Percentiles rank a stretch among this genome's conserved stretches.
Conservation (phyloP, 2,797 vertebrate genomes). For the Enteromius unitaeniatus region DNA sequence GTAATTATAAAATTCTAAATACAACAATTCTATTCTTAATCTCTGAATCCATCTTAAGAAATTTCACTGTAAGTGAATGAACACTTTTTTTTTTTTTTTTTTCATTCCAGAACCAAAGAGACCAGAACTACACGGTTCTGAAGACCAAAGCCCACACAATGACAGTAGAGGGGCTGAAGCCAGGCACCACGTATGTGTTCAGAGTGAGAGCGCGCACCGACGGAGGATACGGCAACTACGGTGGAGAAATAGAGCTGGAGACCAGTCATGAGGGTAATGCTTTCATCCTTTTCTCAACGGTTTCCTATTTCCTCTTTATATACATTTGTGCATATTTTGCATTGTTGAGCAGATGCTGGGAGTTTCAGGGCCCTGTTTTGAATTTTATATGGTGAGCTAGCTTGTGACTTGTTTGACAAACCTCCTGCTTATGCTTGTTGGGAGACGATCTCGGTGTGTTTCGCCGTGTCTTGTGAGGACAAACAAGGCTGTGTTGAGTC, state of each 20-base stretch:
- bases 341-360: constrained; percentile 43
- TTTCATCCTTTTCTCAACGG: background rate
- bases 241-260: constrained; percentile 85
- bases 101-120: constrained; percentile 80
- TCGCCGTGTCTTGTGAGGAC: constrained; percentile 40
- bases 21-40: no score
- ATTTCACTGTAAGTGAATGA: background rate
- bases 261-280: constrained; percentile 83
- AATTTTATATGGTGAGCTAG: constrained; percentile 47
- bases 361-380: constrained; percentile 32
- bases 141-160: constrained; percentile 85
- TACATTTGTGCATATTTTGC: background rate
- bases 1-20: no score
- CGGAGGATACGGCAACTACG: constrained; percentile 83
- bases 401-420: constrained; percentile 53
- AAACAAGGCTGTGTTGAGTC: constrained; percentile 48
- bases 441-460: constrained; percentile 13
- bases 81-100: no score
- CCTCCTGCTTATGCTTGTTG: background rate
- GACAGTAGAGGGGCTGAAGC: constrained; percentile 86
- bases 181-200: constrained; percentile 84
- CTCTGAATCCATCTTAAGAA: background rate
- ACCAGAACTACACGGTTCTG: constrained; percentile 85
- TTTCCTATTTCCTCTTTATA: background rate
- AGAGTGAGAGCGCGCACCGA: constrained; percentile 82